Evolutionary conservation across 2,113 vertebrate species (phyloP).

Genomic region (Ornithorhynchus anatinus): DNA sequence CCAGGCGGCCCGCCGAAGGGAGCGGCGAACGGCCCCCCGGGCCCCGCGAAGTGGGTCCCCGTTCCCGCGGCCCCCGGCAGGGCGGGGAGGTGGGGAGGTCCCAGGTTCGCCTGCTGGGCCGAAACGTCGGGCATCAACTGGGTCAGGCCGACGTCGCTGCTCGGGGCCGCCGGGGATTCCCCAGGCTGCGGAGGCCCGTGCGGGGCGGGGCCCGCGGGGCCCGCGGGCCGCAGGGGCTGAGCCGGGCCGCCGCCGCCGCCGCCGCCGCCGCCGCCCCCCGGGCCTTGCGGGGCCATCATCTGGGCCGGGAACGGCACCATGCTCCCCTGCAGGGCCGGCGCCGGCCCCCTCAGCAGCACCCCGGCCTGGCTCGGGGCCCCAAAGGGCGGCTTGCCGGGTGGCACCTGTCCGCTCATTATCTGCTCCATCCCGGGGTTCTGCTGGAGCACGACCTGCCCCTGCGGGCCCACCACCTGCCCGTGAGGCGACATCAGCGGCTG

Average conservation of each 20-base stretch:
- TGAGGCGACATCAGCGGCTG: slow-evolving; percentile 92
- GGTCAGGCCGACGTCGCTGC: slow-evolving; percentile 78
- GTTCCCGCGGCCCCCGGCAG: slow-evolving; percentile 80
- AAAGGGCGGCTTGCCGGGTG: slow-evolving; percentile 92
- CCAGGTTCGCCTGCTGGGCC: slow-evolving; percentile 89
- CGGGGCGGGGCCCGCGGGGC: slow-evolving; percentile 73
- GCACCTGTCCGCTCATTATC: slow-evolving; percentile 94
- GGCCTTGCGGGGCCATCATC: slow-evolving; percentile 84
- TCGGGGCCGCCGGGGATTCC: slow-evolving; percentile 74
- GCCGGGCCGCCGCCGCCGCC: slow-evolving; percentile 92
- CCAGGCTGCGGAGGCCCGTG: slow-evolving; percentile 86
- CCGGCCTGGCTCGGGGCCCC: slow-evolving; percentile 84
- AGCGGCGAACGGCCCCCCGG: slow-evolving; percentile 85
- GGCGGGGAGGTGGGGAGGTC: slow-evolving; percentile 91
- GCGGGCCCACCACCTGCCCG: slow-evolving; percentile 92
- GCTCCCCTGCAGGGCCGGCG: slow-evolving; percentile 87
- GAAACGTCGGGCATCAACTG: slow-evolving; percentile 93
- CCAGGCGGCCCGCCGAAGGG: slow-evolving; percentile 74
- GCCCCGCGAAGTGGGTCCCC: slow-evolving; percentile 87
- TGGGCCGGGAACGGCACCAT: slow-evolving; percentile 90
- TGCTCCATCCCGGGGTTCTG: slow-evolving; percentile 96
- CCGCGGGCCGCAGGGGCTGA: slow-evolving; percentile 84
- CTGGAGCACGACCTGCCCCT: slow-evolving; percentile 89
- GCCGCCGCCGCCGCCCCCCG: slow-evolving; percentile 86
- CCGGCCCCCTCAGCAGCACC: slow-evolving; percentile 93